Percentiles rank a stretch among this genome's conserved stretches.
Conservation (phyloP, 2,797 vertebrate genomes). For the Hydrophis major region DNA sequence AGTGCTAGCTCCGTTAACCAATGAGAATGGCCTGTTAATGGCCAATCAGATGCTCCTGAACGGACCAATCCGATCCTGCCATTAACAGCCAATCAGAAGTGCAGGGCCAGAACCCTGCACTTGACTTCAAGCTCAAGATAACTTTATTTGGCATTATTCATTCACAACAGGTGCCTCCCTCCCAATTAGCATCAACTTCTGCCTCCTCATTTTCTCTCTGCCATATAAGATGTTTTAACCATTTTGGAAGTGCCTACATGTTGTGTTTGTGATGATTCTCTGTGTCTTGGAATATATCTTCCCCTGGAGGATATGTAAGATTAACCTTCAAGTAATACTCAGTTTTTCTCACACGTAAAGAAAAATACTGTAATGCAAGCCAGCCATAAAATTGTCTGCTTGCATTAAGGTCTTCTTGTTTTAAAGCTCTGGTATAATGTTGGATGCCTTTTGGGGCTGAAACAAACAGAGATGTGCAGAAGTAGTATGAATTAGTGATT, state of each 20-base stretch:
- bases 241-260: constrained; percentile 15
- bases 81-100: no score
- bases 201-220: constrained; percentile 2
- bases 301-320: constrained; percentile 18
- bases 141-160: no score
- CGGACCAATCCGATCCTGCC: no score
- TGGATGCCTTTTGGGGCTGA: constrained; percentile 33
- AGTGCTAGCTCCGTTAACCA: no score
- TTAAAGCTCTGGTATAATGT: constrained; percentile 36
- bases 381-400: background rate
- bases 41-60: no score
- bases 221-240: background rate
- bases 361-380: constrained; percentile 12
- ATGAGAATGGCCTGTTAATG: no score
- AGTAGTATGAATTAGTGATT: background rate
- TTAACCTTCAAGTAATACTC: background rate
- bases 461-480: background rate
- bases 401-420: constrained; percentile 17
- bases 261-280: background rate
- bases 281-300: constrained; percentile 1
- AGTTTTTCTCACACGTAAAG: constrained; percentile 24
- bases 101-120: no score
- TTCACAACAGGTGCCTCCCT: background rate
- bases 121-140: no score
- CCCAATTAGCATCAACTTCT: background rate